These are phyloP conservation scores for Corvus hawaiiensis DNA, from an alignment of 2,113 vertebrate genomes.

Conservation along the genomic window DNA sequence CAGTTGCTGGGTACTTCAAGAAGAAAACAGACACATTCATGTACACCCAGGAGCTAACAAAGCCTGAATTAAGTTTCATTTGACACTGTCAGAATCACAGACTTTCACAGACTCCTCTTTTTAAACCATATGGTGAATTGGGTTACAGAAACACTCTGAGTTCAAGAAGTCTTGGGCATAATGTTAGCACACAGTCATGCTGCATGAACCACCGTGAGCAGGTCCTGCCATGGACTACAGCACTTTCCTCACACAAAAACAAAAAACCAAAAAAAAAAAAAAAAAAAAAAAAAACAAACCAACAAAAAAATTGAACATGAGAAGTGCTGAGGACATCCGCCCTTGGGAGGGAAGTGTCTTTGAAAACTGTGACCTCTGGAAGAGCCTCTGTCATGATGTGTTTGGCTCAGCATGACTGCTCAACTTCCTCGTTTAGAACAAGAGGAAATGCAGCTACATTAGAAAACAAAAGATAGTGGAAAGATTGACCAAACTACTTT, in stretches of 20 bases:
- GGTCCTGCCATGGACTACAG: not conserved
- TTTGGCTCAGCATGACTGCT: too few relatives aligned
- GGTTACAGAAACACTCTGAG: not conserved
- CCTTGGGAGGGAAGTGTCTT: not conserved
- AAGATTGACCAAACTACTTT: not conserved
- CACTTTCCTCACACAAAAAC: not conserved
- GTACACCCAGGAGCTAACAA: not conserved
- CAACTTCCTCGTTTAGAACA: not conserved
- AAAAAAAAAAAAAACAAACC: too few relatives aligned
- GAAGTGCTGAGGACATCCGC: not conserved
- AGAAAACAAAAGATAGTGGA: accelerated
- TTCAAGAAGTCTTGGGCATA: not conserved
- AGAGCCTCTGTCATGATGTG: accelerated
- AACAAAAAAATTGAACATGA: too few relatives aligned
- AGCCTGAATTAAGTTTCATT: not conserved
- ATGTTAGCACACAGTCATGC: accelerated
- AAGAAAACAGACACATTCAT: not conserved
- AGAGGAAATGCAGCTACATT: not conserved
- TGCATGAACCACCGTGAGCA: accelerated
- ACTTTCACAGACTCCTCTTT: not conserved
- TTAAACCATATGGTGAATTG: not conserved
- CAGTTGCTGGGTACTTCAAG: not conserved
- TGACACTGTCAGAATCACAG: not conserved
- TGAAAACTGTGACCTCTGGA: not conserved
- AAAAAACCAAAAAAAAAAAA: too few relatives aligned